Evolutionary conservation across 1,140 invertebrate species (phyloP).

Genomic region (Drosophila subobscura): DNA sequence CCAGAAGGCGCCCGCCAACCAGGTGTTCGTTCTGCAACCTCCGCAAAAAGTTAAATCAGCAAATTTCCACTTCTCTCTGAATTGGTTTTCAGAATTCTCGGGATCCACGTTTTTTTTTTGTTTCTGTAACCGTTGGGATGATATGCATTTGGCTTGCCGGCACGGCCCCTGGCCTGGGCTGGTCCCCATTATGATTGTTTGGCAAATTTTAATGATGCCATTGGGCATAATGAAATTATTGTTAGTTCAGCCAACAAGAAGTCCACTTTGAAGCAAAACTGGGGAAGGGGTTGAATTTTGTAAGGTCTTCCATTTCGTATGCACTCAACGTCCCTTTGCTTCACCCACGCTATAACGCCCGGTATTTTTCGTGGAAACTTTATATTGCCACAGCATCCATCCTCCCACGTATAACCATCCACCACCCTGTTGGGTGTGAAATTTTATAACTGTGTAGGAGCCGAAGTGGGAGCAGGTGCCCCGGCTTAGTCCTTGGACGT

Average conservation of each 20-base stretch:
- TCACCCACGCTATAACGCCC: conserved; percentile 15
- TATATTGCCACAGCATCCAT: neutral
- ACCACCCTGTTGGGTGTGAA: conserved; percentile 36
- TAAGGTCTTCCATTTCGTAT: conserved; percentile 49
- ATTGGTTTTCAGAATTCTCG: conserved; percentile 16
- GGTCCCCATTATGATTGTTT: conserved; percentile 75
- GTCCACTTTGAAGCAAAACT: conserved; percentile 9
- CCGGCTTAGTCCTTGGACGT: neutral
- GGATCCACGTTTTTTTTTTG: conserved; percentile 6
- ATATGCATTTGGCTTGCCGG: conserved; percentile 25
- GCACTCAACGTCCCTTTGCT: conserved; percentile 59
- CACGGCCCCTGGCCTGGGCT: conserved; percentile 16
- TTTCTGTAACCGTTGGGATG: conserved; percentile 15
- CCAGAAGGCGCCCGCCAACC: conserved; percentile 29
- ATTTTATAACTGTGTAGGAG: conserved; percentile 48
- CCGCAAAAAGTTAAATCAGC: conserved; percentile 45
- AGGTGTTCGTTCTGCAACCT: conserved; percentile 23
- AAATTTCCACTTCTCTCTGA: conserved; percentile 41
- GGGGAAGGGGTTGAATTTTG: conserved; percentile 2
- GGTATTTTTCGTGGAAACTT: conserved; percentile 23
- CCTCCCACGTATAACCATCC: neutral
- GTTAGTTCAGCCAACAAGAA: conserved; percentile 62
- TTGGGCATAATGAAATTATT: conserved; percentile 82
- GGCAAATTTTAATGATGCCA: conserved; percentile 82
- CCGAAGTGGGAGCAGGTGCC: conserved; percentile 25